Conservation (phyloP, 2,113 vertebrate species). For the Mesoclemmys tuberculata region DNA sequence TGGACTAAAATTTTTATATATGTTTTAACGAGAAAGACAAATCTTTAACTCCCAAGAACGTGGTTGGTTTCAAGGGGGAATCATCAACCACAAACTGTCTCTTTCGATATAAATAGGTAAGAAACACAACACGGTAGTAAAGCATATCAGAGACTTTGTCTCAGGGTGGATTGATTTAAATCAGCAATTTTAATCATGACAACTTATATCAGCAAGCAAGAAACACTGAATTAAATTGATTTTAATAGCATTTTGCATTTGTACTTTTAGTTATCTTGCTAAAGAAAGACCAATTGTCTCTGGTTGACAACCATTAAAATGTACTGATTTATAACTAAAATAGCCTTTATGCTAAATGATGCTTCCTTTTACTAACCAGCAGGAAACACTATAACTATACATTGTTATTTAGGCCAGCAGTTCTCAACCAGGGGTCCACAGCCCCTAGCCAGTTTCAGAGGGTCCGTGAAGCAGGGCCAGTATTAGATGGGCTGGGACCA, state of each 20-base stretch:
- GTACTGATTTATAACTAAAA: background rate
- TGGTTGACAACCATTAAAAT: background rate
- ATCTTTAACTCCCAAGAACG: background rate
- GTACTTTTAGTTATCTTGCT: background rate
- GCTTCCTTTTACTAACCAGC: background rate
- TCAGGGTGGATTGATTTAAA: too few relatives aligned
- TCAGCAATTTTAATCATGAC: too few relatives aligned
- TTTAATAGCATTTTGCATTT: background rate
- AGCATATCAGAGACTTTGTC: background rate
- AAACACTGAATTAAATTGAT: background rate
- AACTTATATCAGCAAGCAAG: background rate
- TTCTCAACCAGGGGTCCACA: too few relatives aligned
- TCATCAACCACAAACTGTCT: constrained; percentile 14
- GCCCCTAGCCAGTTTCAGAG: too few relatives aligned
- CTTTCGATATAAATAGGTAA: background rate
- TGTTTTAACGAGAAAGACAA: background rate
- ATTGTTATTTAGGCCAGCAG: background rate
- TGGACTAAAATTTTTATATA: background rate
- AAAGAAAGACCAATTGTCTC: background rate
- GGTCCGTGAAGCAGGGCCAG: too few relatives aligned
- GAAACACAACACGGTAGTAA: background rate
- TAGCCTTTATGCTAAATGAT: background rate
- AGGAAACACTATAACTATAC: background rate
- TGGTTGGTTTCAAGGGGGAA: constrained; percentile 5
- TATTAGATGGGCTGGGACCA: too few relatives aligned